phyloP scores from a whole-genome alignment of 1,140 invertebrate species.

The Copidosoma floridanum region DNA sequence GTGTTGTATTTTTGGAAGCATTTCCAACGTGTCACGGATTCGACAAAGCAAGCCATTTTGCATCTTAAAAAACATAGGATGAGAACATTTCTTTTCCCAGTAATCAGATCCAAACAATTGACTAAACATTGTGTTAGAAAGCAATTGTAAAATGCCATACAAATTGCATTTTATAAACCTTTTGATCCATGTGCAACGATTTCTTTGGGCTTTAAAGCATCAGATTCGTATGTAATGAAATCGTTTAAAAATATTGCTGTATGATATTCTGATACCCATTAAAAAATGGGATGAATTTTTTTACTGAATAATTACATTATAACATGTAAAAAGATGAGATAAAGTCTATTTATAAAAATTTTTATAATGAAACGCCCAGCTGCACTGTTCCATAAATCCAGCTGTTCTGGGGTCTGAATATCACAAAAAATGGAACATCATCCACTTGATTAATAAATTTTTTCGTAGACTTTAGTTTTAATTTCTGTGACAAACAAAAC shows the following conservation, averaged over 20 bases:
- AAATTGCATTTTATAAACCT: neutral
- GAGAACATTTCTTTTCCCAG: neutral
- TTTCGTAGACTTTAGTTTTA: neutral
- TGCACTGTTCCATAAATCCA: neutral
- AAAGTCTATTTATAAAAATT: neutral
- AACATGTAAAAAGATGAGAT: slow-evolving; percentile 3
- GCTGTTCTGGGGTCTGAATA: neutral
- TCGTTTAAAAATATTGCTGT: neutral
- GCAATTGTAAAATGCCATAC: neutral
- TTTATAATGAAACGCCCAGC: slow-evolving; percentile 6
- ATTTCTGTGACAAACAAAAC: neutral
- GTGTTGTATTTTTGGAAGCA: neutral
- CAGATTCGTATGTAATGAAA: neutral
- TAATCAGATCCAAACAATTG: neutral
- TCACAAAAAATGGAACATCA: neutral
- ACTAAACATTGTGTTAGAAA: neutral
- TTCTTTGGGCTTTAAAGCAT: neutral
- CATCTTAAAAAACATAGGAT: neutral
- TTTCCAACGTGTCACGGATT: neutral
- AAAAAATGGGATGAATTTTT: slow-evolving; percentile 2
- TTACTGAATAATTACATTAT: neutral
- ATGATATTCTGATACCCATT: slow-evolving; percentile 5
- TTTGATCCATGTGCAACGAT: neutral
- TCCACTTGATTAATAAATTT: neutral
- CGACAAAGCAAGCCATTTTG: neutral